phyloP scores from a whole-genome alignment of 2,113 vertebrate species.

The Lepisosteus osseus region DNA sequence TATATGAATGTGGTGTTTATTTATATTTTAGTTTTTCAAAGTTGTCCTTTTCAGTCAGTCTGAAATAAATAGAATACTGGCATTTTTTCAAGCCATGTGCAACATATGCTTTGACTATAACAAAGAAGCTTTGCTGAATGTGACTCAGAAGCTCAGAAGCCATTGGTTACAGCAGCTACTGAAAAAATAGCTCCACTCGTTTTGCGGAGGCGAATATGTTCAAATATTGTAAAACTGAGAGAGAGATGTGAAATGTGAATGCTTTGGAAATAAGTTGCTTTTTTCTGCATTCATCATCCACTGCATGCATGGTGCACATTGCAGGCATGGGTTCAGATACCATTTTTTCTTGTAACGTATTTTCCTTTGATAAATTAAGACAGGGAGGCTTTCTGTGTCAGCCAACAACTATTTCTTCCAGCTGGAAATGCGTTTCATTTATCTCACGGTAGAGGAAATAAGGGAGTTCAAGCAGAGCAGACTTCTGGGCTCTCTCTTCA shows the following conservation, averaged over 20 bases:
- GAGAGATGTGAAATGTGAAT: not conserved
- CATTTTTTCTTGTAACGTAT: slow-evolving; percentile 15
- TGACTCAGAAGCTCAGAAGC: too few species aligned
- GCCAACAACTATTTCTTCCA: slow-evolving; percentile 35
- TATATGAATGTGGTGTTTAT: too few species aligned
- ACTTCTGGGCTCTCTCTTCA: slow-evolving; percentile 13
- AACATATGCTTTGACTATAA: too few species aligned
- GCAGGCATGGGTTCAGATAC: slow-evolving; percentile 6
- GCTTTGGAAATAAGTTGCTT: not conserved
- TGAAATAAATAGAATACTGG: too few species aligned
- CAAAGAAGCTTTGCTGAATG: too few species aligned
- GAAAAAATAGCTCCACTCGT: too few species aligned
- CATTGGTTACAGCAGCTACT: too few species aligned
- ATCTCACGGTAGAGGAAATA: slow-evolving; percentile 26
- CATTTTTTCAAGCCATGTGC: too few species aligned
- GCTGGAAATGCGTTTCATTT: slow-evolving; percentile 37
- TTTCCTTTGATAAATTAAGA: slow-evolving; percentile 33
- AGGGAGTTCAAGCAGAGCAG: slow-evolving; percentile 26
- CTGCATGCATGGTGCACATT: not conserved
- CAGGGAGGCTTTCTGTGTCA: slow-evolving; percentile 29
- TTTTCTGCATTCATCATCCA: not conserved
- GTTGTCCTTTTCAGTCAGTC: too few species aligned
- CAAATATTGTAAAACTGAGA: not conserved
- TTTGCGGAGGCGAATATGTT: not conserved
- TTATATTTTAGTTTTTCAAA: too few species aligned